Conservation (phyloP, 2,113 vertebrate genomes). For the Nerophis ophidion region DNA sequence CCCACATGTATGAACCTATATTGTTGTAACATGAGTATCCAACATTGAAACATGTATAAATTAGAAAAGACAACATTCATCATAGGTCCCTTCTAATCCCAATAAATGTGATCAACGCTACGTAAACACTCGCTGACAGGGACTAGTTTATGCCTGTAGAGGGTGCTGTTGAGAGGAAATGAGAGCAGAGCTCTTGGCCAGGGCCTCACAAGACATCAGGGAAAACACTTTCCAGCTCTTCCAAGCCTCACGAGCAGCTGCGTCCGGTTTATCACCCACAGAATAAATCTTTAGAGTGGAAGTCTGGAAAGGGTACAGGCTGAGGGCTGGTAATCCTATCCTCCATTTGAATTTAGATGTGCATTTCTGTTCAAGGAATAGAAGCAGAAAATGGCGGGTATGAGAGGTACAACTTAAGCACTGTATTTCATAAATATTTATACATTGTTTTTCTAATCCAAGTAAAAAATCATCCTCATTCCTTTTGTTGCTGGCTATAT, state of each 20-base stretch:
- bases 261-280: slow-evolving; percentile 72
- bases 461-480: slow-evolving; percentile 10
- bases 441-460: slow-evolving; percentile 6
- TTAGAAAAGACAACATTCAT: too few relatives aligned
- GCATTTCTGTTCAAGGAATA: slow-evolving; percentile 52
- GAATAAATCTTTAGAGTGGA: slow-evolving; percentile 60
- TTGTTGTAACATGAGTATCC: too few relatives aligned
- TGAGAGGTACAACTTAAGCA: slow-evolving; percentile 19
- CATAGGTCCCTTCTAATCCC: too few relatives aligned
- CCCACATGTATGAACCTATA: too few relatives aligned
- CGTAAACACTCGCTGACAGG: background rate
- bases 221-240: slow-evolving; percentile 46
- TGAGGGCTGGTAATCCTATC: slow-evolving; percentile 45
- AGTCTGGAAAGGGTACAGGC: slow-evolving; percentile 41
- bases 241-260: slow-evolving; percentile 71
- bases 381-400: slow-evolving; percentile 59
- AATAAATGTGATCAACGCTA: background rate
- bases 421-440: background rate
- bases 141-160: slow-evolving; percentile 47
- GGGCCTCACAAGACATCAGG: slow-evolving; percentile 36
- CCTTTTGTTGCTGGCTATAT: slow-evolving; percentile 2
- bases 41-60: too few relatives aligned
- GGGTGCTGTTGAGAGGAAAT: slow-evolving; percentile 57
- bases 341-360: slow-evolving; percentile 66
- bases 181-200: slow-evolving; percentile 33